Evolutionary conservation across 2,888 invertebrate species (phyloP), one percentile per base, ranked within the genome.

Genomic region (Timandra comae): DNA sequence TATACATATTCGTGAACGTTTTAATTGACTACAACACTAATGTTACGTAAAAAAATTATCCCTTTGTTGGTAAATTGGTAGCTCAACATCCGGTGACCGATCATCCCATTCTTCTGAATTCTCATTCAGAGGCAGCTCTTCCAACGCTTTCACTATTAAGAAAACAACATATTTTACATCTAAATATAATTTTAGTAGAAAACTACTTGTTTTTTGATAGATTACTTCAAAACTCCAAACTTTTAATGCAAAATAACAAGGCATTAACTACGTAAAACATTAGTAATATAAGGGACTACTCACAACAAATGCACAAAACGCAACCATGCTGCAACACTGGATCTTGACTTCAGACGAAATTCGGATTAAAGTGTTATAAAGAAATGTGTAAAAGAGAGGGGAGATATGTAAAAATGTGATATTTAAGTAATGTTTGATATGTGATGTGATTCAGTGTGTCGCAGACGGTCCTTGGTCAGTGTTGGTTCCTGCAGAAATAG

Each of bases 11-110:
- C n/a, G n/a, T n/a, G n/a, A n/a, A 21, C 28, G 32, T 16, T 13
- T 29, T 26, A 48, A 41, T 48, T 53, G 63, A 68, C 63, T 59
- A 59, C 52, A 52, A n/a, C n/a, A n/a, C 50, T 51, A 43, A 55
- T 54, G 55, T 52, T 85, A 89, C 41, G 88, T 87, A 71, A 91
- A 94, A 84, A 90, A 94, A 74, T 95, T 95, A 65, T 95, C 94
- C 64, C 95, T 89, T 76, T 95, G 94, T 75, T 95, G 95, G 67
- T 93, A 93, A 46, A 95, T 88, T 32, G 95, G 95, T 67, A 95
- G 87, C 66, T 93, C 91, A 33, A 92, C 91, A 53, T 91, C 90
- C 22, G 95, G 94, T 29, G 93, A 92, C 12, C 88, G 86, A 60
- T 93, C 92, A 34, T 92, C 93, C 52, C 91, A 90, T 35, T 93